Conservation (phyloP, 2,888 invertebrate species). For the Chorisops tibialis region DNA sequence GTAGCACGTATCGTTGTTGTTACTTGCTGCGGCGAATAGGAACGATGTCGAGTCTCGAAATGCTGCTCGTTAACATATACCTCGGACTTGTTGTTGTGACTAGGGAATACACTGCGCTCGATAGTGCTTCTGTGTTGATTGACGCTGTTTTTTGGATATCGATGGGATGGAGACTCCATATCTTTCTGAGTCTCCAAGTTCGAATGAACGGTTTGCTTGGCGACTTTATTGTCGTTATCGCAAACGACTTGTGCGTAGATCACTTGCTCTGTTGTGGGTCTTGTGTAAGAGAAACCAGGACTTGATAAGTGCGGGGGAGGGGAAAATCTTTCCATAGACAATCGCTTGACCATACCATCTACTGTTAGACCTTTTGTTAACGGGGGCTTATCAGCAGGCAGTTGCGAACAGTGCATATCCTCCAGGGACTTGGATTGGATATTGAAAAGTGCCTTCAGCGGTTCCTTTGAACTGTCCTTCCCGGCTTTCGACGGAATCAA, state of each 20-base stretch:
- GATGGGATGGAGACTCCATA: slow-evolving; percentile 28
- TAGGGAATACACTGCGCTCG: slow-evolving; percentile 27
- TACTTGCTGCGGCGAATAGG: slow-evolving; percentile 35
- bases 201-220: slow-evolving; percentile 57
- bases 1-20: slow-evolving; percentile 41
- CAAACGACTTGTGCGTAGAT: slow-evolving; percentile 75
- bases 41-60: slow-evolving; percentile 21
- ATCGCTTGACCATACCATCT: slow-evolving; percentile 70
- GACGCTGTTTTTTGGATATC: slow-evolving; percentile 10
- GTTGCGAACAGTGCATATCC: slow-evolving; percentile 72
- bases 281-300: slow-evolving; percentile 79
- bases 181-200: slow-evolving; percentile 45
- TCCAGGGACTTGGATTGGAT: slow-evolving; percentile 52
- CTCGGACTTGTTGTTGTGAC: slow-evolving; percentile 36
- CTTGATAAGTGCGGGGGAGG: slow-evolving; percentile 69
- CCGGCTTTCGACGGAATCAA: slow-evolving; percentile 48
- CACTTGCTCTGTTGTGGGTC: slow-evolving; percentile 57
- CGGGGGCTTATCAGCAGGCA: slow-evolving; percentile 65
- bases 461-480: slow-evolving; percentile 50
- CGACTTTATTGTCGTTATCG: slow-evolving; percentile 47
- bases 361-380: slow-evolving; percentile 71
- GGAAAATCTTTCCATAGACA: slow-evolving; percentile 68
- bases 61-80: slow-evolving; percentile 38
- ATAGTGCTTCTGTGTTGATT: slow-evolving; percentile 26
- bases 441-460: slow-evolving; percentile 35